phyloP scores from a whole-genome alignment of 2,113 vertebrate species.

The Entelurus aequoreus region DNA sequence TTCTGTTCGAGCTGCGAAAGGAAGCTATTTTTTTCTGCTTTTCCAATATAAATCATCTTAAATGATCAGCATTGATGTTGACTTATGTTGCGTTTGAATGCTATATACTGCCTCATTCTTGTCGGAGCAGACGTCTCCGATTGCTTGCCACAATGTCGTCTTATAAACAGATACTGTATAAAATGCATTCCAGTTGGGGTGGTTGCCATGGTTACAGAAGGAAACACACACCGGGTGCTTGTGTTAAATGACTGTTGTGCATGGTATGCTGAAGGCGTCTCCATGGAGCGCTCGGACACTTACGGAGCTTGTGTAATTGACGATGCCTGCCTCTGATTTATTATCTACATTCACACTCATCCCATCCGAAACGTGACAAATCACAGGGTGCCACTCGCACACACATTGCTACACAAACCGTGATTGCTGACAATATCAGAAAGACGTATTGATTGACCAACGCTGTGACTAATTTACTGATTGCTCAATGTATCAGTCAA shows the following conservation, averaged over 20 bases:
- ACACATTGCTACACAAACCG: conserved; percentile 11
- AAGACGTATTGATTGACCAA: conserved; percentile 16
- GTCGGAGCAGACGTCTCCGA: too few relatives aligned
- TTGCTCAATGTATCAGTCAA: conserved; percentile 22
- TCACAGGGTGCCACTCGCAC: conserved; percentile 16
- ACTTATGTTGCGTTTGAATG: too few relatives aligned
- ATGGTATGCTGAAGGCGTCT: neutral
- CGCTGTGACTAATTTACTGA: conserved; percentile 33
- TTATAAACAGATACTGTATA: too few relatives aligned
- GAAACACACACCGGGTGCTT: neutral
- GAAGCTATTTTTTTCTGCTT: too few relatives aligned
- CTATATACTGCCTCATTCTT: too few relatives aligned
- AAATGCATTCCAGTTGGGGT: too few relatives aligned
- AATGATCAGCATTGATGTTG: too few relatives aligned
- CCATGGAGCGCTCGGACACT: conserved; percentile 21
- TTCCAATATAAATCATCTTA: too few relatives aligned
- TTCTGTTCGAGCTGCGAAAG: too few relatives aligned
- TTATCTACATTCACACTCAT: conserved; percentile 43
- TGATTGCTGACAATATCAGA: conserved; percentile 25
- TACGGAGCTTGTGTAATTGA: conserved; percentile 3
- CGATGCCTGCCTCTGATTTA: conserved; percentile 24
- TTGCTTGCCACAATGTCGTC: too few relatives aligned
- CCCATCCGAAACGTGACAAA: conserved; percentile 19
- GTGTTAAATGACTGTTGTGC: neutral
- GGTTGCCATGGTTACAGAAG: neutral